A percentile compares a stretch with the other conserved stretches of the same genome.
Conservation (phyloP, 1,140 invertebrate genomes). For the Holcopasites calliopsidis region DNA sequence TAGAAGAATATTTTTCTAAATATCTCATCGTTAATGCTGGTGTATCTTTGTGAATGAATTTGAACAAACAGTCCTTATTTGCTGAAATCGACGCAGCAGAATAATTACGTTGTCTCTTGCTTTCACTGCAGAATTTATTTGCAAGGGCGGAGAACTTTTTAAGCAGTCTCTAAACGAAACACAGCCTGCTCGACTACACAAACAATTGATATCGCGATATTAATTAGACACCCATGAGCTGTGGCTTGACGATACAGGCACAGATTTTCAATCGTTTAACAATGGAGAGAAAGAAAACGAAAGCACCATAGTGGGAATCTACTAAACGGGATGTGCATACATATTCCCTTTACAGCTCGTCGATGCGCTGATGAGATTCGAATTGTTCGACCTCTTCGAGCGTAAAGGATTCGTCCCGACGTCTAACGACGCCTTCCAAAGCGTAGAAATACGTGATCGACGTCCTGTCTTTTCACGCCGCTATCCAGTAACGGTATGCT, state of each 20-base stretch:
- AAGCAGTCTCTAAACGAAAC: background rate
- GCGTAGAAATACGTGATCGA: conserved; percentile 90
- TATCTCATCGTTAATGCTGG: background rate
- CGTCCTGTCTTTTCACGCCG: conserved; percentile 88
- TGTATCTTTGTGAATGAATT: background rate
- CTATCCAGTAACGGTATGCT: conserved; percentile 75
- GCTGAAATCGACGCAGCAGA: background rate
- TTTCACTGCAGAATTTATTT: conserved; percentile 22
- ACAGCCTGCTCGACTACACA: background rate
- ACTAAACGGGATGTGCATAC: background rate
- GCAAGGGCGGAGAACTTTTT: background rate
- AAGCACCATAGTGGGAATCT: background rate
- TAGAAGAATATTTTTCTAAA: background rate
- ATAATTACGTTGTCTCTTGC: background rate
- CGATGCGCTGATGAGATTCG: conserved; percentile 17
- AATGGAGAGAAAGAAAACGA: background rate
- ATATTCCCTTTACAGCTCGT: background rate
- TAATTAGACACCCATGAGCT: background rate
- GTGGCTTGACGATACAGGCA: background rate
- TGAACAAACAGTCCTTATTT: background rate
- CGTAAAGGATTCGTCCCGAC: conserved; percentile 31
- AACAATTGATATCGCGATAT: background rate
- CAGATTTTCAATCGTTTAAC: background rate
- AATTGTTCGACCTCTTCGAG: conserved; percentile 31
- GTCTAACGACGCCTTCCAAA: conserved; percentile 85